Base-by-base conservation (phyloP, 2,888 invertebrate species). In the Cephus nigrinus region DNA sequence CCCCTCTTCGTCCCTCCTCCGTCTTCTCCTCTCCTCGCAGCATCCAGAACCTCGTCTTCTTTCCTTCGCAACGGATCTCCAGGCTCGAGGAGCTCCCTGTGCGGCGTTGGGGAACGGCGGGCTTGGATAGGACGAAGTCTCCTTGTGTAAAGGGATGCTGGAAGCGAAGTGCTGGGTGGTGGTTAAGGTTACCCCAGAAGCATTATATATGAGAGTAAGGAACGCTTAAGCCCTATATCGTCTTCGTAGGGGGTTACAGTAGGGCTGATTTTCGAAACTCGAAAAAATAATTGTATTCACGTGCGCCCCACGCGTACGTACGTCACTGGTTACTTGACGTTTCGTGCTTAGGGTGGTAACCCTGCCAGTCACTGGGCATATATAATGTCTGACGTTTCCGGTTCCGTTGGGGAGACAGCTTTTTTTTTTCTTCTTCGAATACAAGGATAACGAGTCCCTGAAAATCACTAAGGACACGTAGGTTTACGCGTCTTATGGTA, bases 351-450 rank as follows among this genome's bases (percentile, higher is more conserved):
- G 40, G 40, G 40, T 55, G 40, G 40, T 55, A 55, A 23, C 40
- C 23, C 40, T 55, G 40, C 1, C 40, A 55, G 23, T 15, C 40
- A 55, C 23, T 9, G 23, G 80, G 85, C 86, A 81, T 89, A 88
- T 88, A 89, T 85, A 86, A 86, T 84, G 86, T 88, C 84, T 85
- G 83, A 88, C 87, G 85, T 83, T 86, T 89, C 88, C 88, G 87
- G 86, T 84, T 85, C 69, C 76, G 78, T 9, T 72, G 76, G 73
- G 74, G 40, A 15, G 73, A 75, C 79, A 30, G 79, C 77, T 81
- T 75, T 78, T 84, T 81, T 34, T 30, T 23, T 33, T 31, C n/a
- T 32, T n/a, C 68, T 23, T 55, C 5, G 4, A 15, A 23, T 9
- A 9, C 40, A 69, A 69, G 77, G 74, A 77, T 40, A 75, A 75